A percentile compares a stretch with the other conserved stretches of the same genome.
Evolutionary conservation across 2,113 vertebrate species (phyloP).

Genomic region (Lycaon pictus): DNA sequence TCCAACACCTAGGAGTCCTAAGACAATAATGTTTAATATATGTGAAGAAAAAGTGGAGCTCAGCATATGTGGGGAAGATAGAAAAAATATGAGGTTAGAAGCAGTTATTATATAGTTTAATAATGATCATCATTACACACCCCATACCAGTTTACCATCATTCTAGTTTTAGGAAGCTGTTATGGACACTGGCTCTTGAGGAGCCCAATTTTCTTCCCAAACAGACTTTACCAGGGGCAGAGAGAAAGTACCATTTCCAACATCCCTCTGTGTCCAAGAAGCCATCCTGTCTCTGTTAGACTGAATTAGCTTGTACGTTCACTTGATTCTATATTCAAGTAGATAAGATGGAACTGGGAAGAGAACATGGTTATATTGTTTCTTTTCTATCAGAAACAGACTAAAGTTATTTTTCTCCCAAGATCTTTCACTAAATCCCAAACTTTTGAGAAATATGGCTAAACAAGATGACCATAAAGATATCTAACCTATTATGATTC

Average conservation of each 20-base stretch:
- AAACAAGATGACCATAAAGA: background rate
- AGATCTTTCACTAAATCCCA: background rate
- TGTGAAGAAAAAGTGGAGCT: background rate
- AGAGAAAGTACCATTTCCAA: background rate
- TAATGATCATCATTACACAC: background rate
- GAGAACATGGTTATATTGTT: no score
- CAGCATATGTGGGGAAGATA: background rate
- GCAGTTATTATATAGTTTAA: background rate
- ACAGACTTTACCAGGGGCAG: background rate
- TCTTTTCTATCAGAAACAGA: background rate
- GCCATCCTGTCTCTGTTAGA: background rate
- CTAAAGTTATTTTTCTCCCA: background rate
- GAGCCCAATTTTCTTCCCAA: background rate
- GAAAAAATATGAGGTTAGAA: background rate
- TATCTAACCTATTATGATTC: constrained; percentile 5
- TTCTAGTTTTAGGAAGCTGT: background rate
- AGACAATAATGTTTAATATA: background rate
- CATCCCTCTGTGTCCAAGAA: background rate
- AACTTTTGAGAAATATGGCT: background rate
- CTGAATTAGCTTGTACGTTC: no score
- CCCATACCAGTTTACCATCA: background rate
- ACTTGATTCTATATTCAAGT: no score
- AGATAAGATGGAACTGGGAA: no score
- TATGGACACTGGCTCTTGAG: background rate
- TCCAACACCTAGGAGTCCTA: background rate